Evolutionary conservation across 53 echinoderm and acorn worm species (phyloP).

Genomic region (Crossaster papposus): DNA sequence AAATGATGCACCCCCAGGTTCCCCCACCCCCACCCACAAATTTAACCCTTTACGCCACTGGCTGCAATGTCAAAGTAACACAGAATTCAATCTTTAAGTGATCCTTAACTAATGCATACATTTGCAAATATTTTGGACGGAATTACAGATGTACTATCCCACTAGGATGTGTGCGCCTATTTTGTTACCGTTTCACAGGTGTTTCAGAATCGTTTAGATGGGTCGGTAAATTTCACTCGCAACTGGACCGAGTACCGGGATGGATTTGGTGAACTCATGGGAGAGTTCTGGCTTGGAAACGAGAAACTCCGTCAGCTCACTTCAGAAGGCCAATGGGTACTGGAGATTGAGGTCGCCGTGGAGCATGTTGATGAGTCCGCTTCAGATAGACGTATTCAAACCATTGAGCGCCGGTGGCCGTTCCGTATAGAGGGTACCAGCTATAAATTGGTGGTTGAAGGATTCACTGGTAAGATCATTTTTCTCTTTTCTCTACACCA

Average conservation of each 20-base stretch:
- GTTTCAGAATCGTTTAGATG: constrained; percentile 41
- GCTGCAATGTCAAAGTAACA: too few species aligned
- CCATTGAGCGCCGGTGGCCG: background rate
- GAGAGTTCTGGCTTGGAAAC: constrained; percentile 43
- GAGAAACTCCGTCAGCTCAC: constrained; percentile 2
- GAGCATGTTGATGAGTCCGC: background rate
- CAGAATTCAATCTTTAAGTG: too few species aligned
- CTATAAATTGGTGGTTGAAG: background rate
- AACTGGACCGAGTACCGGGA: constrained; percentile 18
- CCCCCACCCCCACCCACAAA: too few species aligned
- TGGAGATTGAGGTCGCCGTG: background rate
- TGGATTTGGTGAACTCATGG: constrained; percentile 33
- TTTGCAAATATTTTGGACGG: too few species aligned
- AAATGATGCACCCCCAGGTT: too few species aligned
- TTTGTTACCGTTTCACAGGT: background rate
- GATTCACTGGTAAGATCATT: background rate
- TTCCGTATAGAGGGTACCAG: background rate
- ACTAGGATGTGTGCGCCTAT: too few species aligned
- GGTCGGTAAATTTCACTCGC: constrained; percentile 44
- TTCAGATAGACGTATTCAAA: background rate
- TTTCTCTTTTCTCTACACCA: background rate
- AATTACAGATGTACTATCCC: too few species aligned
- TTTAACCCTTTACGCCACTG: too few species aligned
- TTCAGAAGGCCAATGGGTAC: background rate
- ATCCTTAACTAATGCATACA: too few species aligned